These are phyloP conservation scores for Nycticryphes semicollaris DNA, from an alignment of 2,113 vertebrate species.

Conservation along the genomic window DNA sequence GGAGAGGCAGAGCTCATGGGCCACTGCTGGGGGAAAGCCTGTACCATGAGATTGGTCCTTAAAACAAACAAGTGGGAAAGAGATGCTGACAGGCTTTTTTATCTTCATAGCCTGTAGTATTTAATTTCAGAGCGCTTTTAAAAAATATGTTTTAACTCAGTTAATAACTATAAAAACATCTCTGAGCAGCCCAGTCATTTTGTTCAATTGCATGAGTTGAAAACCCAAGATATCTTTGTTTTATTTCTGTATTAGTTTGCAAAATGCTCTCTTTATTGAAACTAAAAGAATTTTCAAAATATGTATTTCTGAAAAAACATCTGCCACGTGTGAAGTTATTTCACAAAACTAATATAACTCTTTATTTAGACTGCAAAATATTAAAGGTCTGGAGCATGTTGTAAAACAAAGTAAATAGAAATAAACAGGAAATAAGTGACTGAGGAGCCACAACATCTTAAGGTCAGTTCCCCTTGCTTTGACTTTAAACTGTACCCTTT, in stretches of 20 bases:
- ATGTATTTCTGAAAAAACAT: background rate
- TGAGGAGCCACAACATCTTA: background rate
- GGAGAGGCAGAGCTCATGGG: background rate
- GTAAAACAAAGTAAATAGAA: conserved; percentile 14
- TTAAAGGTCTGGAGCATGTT: background rate
- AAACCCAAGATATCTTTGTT: background rate
- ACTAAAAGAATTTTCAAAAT: background rate
- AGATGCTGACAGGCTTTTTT: background rate
- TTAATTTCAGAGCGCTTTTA: background rate
- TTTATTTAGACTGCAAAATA: background rate
- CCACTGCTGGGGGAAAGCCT: background rate
- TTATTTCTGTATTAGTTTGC: background rate
- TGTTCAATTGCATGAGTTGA: background rate
- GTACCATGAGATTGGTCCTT: background rate
- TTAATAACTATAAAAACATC: background rate
- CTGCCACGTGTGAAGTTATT: background rate
- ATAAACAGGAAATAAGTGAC: conserved; percentile 37
- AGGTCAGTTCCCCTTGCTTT: background rate
- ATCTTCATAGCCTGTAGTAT: background rate
- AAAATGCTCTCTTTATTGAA: background rate
- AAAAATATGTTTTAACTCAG: background rate
- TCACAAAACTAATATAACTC: background rate
- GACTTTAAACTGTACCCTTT: background rate
- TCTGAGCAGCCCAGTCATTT: background rate
- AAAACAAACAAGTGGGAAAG: background rate